Conservation (phyloP, 2,113 vertebrate genomes). For the Mesocricetus auratus region DNA sequence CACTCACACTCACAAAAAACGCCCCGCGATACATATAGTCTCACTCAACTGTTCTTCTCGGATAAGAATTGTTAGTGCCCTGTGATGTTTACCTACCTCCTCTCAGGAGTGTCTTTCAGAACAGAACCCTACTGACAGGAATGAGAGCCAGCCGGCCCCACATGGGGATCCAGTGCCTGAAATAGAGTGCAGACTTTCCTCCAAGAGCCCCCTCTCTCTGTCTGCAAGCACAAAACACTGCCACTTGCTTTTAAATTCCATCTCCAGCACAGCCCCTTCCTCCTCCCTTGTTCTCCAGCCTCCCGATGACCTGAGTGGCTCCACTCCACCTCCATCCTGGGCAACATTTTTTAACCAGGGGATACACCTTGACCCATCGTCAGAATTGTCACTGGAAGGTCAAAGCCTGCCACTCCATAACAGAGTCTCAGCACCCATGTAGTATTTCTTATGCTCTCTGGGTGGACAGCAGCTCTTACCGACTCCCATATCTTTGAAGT, state of each 20-base stretch:
- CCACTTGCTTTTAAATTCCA: too few species aligned
- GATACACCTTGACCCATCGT: fast-evolving
- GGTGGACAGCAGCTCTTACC: too few species aligned
- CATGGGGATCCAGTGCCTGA: fast-evolving
- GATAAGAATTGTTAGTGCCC: background rate
- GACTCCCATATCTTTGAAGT: fast-evolving
- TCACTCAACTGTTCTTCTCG: fast-evolving
- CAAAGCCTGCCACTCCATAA: background rate
- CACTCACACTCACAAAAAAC: background rate
- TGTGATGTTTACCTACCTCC: too few species aligned
- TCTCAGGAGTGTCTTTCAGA: background rate
- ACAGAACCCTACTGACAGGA: background rate
- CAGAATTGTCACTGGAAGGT: too few species aligned
- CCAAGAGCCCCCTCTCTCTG: fast-evolving
- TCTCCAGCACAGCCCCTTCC: fast-evolving
- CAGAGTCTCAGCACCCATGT: too few species aligned
- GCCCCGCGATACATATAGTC: background rate
- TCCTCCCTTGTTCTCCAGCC: background rate
- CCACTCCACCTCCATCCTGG: too few species aligned
- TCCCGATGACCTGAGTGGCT: too few species aligned
- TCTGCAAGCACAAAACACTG: fast-evolving
- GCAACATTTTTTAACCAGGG: background rate
- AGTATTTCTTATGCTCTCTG: background rate
- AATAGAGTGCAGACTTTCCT: too few species aligned
- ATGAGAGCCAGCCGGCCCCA: fast-evolving